Percentiles rank a stretch among this genome's conserved stretches.
Evolutionary conservation across 1,140 invertebrate genomes (phyloP).

Genomic region (Coenobita brevimanus): DNA sequence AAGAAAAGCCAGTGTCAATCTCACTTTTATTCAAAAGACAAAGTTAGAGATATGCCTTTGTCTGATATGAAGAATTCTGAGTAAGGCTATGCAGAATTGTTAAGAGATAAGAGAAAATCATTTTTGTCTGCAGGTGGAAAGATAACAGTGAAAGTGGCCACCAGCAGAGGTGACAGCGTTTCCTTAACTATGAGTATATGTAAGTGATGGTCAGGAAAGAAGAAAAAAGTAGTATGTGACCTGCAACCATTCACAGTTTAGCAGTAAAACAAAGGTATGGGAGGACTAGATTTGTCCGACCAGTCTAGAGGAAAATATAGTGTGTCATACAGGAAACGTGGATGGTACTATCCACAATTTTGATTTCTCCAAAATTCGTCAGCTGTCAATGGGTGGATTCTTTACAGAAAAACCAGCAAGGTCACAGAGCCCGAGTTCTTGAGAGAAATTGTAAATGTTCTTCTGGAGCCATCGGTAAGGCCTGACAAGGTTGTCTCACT

Average conservation of each 20-base stretch:
- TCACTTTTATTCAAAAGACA: no score
- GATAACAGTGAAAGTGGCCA: neutral
- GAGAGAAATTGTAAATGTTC: neutral
- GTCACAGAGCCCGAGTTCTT: neutral
- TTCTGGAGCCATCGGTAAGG: neutral
- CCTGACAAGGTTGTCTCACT: neutral
- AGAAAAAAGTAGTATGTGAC: constrained; percentile 8
- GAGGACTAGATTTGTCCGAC: no score
- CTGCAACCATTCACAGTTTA: constrained; percentile 1
- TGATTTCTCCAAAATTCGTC: constrained; percentile 14
- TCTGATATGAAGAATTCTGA: neutral
- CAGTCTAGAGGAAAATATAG: no score
- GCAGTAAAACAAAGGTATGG: neutral
- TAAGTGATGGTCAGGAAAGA: neutral
- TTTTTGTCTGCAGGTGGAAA: neutral
- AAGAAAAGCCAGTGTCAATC: no score
- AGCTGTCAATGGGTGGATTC: constrained; percentile 7
- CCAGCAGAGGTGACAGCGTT: neutral
- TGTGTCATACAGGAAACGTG: neutral
- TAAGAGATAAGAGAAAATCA: neutral
- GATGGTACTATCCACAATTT: constrained; percentile 15
- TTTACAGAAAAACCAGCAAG: no score
- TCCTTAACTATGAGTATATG: constrained; percentile 11
- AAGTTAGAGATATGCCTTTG: neutral
- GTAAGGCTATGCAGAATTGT: neutral